Evolutionary conservation across 2,113 vertebrate species (phyloP), one percentile per base, ranked within the genome.

Genomic region (Phycodurus eques): DNA sequence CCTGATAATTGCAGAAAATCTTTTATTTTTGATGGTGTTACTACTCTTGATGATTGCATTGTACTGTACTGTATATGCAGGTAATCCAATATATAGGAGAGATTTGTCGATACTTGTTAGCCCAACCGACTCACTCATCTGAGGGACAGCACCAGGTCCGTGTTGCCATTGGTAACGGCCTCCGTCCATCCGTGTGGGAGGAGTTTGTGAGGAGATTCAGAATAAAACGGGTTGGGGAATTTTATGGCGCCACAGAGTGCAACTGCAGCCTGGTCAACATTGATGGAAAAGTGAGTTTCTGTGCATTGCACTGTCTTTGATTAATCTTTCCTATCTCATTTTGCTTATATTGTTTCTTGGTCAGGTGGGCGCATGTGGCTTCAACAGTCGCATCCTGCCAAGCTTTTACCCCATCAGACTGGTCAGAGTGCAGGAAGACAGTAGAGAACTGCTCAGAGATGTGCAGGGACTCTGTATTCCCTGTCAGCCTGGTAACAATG

Each of bases 181-280:
- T 98, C 56, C 90, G 95, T 20, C 91, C 93, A 0, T 84, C 88
- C 17, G 94, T 96, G 51, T 98, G 96, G 96, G 92, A 94, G 74
- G 94, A 95, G 54, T 98, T 98, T 79, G 88, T 92, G 0, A 76
- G 78, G 22, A 93, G 96, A 70, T 98, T 98, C 53, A 72, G 80
- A 0, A 92, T 98, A 64, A 73, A 61, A 13, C 93, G 89, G 81
- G 86, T 98, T 0, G 96, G 94, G 0, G 96, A 98, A 87, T 98
- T 98, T 89, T 98, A 96, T 0, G 96, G 96, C 0, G 96, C 96
- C 70, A 98, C 96, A 0, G 96, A 97, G 76, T 98, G 96, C 75
- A 98, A 98, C 91, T 98, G 96, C 81, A 96, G 96, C 89, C 91
- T 97, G 1, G 93, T 95, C 78, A 98, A 98, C 84, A 78, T 96